Base-by-base conservation (phyloP, 2,888 invertebrate genomes). In the Sialis fuliginosa region DNA sequence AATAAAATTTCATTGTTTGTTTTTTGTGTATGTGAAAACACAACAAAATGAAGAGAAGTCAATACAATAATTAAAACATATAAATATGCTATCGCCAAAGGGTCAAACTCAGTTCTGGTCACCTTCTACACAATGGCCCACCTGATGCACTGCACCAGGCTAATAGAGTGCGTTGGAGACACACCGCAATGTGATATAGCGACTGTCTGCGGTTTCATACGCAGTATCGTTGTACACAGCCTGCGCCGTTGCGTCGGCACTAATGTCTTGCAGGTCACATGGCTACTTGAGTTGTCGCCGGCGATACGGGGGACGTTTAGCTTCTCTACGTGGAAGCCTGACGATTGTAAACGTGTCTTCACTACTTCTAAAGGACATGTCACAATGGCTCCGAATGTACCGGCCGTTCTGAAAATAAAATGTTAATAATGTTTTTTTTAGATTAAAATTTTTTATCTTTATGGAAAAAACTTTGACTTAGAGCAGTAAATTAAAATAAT, bases 281-380 rank as follows among this genome's bases (percentile, higher is more conserved):
- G 68, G 50, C 57, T 57, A 47, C 55, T 59, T 42, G 57, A 57
- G 39, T 60, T 60, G 33, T 63, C 60, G 48, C 60, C 60, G n/a
- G 66, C 65, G 46, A 65, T 63, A 49, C 56, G 59, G 30, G 64
- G 63, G 37, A 62, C 54, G 44, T 63, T 60, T 39, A 64, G 56
- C 46, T 62, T 63, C 35, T 54, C 53, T 34, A 55, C 51, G 46
- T 58, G 57, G 55, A 74, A 75, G 48, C 70, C 67, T 44, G 81
- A 84, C 30, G 96, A 96, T 66, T 97, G 97, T 54, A 95, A 75
- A 32, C 97, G 79, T 8, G 96, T 96, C 69, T 97, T 97, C 42
- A 97, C 92, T 54, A 97, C 96, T 72, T 97, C 97, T 57, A 97
- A 70, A 8, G 97, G 97, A 67, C 96, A 96, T 60, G 97, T 97